A percentile compares a stretch with the other conserved stretches of the same genome.
These are phyloP conservation scores for Orestias chungarensis DNA, from an alignment of 2,797 vertebrate genomes.

Conservation along the genomic window DNA sequence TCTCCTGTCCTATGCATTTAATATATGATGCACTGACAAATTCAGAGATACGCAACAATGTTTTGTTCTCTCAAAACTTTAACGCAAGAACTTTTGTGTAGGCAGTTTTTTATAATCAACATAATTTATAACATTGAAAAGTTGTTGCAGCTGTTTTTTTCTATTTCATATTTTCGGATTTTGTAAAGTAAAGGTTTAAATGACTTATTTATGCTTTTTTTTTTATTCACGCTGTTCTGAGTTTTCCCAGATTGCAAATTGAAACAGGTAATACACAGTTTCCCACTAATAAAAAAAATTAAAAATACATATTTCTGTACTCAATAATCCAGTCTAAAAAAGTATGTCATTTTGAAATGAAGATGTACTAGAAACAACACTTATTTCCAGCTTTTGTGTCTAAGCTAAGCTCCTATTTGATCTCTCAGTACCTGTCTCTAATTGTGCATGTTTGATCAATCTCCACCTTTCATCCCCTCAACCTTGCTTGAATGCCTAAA, in stretches of 20 bases:
- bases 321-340: neutral
- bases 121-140: too few relatives aligned
- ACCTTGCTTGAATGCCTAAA: constrained; percentile 15
- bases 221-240: neutral
- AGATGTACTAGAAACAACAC: neutral
- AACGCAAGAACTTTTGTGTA: too few relatives aligned
- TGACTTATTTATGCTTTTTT: too few relatives aligned
- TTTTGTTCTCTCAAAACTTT: too few relatives aligned
- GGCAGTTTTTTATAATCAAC: too few relatives aligned
- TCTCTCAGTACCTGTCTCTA: neutral
- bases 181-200: neutral
- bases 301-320: neutral
- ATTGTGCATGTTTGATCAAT: constrained; percentile 18
- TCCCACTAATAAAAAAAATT: neutral
- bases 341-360: neutral
- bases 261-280: neutral
- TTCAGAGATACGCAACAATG: too few relatives aligned
- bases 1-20: too few relatives aligned
- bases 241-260: neutral
- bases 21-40: too few relatives aligned
- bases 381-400: neutral
- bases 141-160: too few relatives aligned
- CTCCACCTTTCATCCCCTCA: constrained; percentile 12
- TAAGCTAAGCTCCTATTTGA: neutral
- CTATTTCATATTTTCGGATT: neutral